Evolutionary conservation across 2,888 invertebrate genomes (phyloP).

Genomic region (Protophormia terraenovae): DNA sequence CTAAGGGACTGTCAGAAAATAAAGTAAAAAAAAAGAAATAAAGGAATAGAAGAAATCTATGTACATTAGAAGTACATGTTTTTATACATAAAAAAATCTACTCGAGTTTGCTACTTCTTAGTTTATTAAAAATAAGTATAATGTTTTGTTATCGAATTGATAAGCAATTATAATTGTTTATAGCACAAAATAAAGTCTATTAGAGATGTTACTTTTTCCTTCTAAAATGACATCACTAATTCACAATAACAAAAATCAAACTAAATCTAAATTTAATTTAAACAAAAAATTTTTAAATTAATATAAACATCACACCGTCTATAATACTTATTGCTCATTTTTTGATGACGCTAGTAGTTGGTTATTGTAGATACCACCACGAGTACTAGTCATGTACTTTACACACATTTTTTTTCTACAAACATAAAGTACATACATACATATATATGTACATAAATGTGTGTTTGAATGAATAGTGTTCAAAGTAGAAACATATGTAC

Average conservation of each 20-base stretch:
- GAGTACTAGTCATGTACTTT: slow-evolving; percentile 22
- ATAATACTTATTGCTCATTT: slow-evolving; percentile 44
- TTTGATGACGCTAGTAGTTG: slow-evolving; percentile 16
- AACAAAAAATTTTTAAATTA: slow-evolving; percentile 37
- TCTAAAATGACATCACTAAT: not conserved
- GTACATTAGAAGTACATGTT: too few relatives aligned
- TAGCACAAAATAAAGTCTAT: too few relatives aligned
- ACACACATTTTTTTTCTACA: not conserved
- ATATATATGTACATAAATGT: not conserved
- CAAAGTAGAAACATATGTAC: not conserved
- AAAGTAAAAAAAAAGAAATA: not conserved
- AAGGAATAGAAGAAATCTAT: too few relatives aligned
- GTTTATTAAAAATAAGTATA: too few relatives aligned
- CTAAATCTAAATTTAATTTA: slow-evolving; percentile 37
- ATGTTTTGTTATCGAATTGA: too few relatives aligned
- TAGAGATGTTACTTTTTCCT: too few relatives aligned
- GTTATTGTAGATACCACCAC: not conserved
- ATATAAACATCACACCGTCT: slow-evolving; percentile 51
- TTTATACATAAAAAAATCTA: too few relatives aligned
- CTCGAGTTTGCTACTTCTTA: too few relatives aligned
- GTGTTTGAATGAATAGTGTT: too few relatives aligned
- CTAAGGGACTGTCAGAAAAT: not conserved
- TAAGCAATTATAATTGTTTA: too few relatives aligned
- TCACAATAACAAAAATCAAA: slow-evolving; percentile 1
- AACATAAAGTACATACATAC: not conserved